A percentile compares a stretch with the other conserved stretches of the same genome.
Evolutionary conservation across 2,113 vertebrate species (phyloP).

Genomic region (Tauraco erythrolophus): DNA sequence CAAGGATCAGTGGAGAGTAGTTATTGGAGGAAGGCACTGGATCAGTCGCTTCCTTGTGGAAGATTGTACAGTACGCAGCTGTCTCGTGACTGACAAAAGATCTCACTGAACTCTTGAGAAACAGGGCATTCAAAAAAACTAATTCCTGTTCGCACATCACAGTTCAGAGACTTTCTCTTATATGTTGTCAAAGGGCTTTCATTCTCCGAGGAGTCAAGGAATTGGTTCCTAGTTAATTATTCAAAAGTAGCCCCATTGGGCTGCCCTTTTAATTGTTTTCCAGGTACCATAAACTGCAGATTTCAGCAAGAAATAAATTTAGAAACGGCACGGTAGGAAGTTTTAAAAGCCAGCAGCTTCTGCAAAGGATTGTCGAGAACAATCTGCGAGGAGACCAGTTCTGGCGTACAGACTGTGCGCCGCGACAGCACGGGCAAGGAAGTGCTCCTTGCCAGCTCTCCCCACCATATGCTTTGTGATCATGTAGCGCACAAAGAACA

Average conservation of each 20-base stretch:
- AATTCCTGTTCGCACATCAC: not conserved
- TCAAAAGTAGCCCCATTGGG: not conserved
- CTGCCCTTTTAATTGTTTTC: not conserved
- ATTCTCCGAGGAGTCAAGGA: not conserved
- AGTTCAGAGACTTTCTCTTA: not conserved
- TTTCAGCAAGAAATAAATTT: conserved; percentile 56
- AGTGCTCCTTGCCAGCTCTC: conserved; percentile 80
- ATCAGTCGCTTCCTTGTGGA: not conserved
- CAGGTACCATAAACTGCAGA: conserved; percentile 4
- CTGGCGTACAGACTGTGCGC: conserved; percentile 25
- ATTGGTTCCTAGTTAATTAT: not conserved
- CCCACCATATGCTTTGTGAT: conserved; percentile 71
- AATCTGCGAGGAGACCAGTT: conserved; percentile 33
- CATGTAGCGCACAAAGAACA: conserved; percentile 65
- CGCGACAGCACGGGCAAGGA: conserved; percentile 70
- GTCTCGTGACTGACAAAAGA: not conserved
- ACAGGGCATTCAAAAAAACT: not conserved
- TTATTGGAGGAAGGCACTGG: not conserved
- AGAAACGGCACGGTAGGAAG: conserved; percentile 14
- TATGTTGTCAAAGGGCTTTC: not conserved
- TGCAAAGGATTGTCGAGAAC: conserved; percentile 54
- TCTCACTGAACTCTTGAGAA: not conserved
- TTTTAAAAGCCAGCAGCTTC: conserved; percentile 54
- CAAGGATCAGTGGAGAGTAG: not conserved
- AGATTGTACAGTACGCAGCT: not conserved